A percentile compares a stretch with the other conserved stretches of the same genome.
Evolutionary conservation across 1,140 invertebrate species (phyloP).

Genomic region (Solen grandis): DNA sequence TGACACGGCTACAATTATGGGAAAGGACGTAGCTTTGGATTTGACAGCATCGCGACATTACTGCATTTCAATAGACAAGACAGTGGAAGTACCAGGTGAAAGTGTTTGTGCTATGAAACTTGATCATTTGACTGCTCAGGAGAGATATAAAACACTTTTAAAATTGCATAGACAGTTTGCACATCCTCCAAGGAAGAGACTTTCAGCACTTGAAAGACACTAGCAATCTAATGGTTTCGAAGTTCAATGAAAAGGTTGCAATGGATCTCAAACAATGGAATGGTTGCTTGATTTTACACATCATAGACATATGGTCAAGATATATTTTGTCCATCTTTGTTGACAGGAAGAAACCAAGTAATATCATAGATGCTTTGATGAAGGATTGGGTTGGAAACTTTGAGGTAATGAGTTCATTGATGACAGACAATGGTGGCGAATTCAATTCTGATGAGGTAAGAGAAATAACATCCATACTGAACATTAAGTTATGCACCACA

Average conservation of each 20-base stretch:
- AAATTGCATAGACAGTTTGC: constrained; percentile 61
- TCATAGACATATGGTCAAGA: constrained; percentile 66
- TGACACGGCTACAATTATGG: constrained; percentile 51
- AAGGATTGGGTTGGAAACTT: constrained; percentile 58
- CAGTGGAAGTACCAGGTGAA: constrained; percentile 36
- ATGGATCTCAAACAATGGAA: constrained; percentile 57
- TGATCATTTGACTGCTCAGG: constrained; percentile 25
- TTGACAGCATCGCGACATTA: constrained; percentile 59
- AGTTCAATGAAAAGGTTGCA: constrained; percentile 56
- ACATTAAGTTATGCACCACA: constrained; percentile 55
- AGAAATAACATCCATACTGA: constrained; percentile 56
- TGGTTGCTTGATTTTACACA: constrained; percentile 55
- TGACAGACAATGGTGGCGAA: constrained; percentile 59
- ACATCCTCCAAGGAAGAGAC: constrained; percentile 55
- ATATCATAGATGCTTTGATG: constrained; percentile 58
- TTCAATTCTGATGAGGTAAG: constrained; percentile 60
- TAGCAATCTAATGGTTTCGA: constrained; percentile 56
- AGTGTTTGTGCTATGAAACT: constrained; percentile 35
- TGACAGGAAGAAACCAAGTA: constrained; percentile 42
- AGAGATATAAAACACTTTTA: constrained; percentile 40
- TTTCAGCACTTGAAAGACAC: constrained; percentile 51
- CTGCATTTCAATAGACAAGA: constrained; percentile 49
- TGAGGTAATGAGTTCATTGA: constrained; percentile 53
- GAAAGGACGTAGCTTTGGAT: constrained; percentile 45
- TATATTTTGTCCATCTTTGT: constrained; percentile 57